Evolutionary conservation across 2,113 vertebrate species (phyloP), one percentile per base, ranked within the genome.

Genomic region (Chauna torquata): DNA sequence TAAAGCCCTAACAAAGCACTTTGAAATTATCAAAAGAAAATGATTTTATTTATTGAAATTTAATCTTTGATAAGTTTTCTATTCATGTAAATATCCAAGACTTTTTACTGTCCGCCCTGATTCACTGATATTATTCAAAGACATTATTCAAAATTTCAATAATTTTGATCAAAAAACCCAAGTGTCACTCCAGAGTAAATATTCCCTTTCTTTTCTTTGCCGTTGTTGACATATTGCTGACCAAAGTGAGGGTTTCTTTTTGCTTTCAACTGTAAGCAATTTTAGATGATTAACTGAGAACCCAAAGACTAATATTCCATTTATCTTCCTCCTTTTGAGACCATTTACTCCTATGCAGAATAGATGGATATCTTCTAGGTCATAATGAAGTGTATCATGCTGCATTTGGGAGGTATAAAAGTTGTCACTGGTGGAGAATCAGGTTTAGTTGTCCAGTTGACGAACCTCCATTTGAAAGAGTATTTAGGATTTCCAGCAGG

Each of bases 1-100:
- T 95, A 96, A 66, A 89, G 28, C 52, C 59, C 47, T 94, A 94
- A 95, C 42, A 94, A 96, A 94, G 50, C 57, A 92, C 58, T 89
- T 66, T 76, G 27, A 85, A 95, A 88, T 61, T 94, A 76, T 87
- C 71, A 90, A 78, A 94, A 95, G n/a, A 91, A 77, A 88, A 92
- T 55, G 1, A 57, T 65, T 92, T 87, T 82, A 87, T 94, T 82
- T 87, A 90, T 87, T 95, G 62, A 93, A 90, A 90, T 58, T 27
- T 57, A 80, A 91, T 91, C 11, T 85, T 84, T 65, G 62, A 28
- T 76, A 72, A 22, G 28, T 61, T 80, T 91, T 61, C 75, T 90
- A 55, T 52, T 69, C 36, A 58, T 61, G 27, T 24, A 52, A 76
- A 59, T 77, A 52, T 45, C 22, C 16, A 76, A 62, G 30, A 16